A percentile compares a stretch with the other conserved stretches of the same genome.
phyloP scores from a whole-genome alignment of 2,888 invertebrate genomes.

The Drymonia ruficornis region DNA sequence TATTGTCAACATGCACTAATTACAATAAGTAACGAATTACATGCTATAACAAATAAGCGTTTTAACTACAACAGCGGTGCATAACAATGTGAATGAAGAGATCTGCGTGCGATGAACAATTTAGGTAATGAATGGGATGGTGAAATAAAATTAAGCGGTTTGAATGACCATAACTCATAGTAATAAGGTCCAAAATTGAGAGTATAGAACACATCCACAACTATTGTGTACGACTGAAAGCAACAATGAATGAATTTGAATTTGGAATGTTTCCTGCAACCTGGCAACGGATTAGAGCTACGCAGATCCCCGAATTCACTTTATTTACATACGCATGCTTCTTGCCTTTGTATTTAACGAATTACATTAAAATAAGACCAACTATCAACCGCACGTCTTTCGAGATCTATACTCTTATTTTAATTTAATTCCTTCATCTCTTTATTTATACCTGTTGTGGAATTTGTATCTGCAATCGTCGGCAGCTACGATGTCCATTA shows the following conservation, averaged over 20 bases:
- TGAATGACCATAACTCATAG: neutral
- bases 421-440: constrained; percentile 75
- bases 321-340: constrained; percentile 85
- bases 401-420: constrained; percentile 68
- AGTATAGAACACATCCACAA: neutral
- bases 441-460: constrained; percentile 92
- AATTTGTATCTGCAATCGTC: constrained; percentile 98
- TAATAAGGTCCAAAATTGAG: neutral
- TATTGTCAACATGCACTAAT: constrained; percentile 42
- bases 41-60: constrained; percentile 55
- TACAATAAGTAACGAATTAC: constrained; percentile 35
- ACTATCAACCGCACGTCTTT: constrained; percentile 51
- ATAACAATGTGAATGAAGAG: constrained; percentile 69
- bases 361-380: constrained; percentile 82
- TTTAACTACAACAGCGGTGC: constrained; percentile 48
- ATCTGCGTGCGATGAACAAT: constrained; percentile 70
- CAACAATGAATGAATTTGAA: neutral
- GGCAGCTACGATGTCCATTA: constrained; percentile 98
- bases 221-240: neutral
- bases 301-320: constrained; percentile 70
- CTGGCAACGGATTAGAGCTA: constrained; percentile 16
- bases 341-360: constrained; percentile 83
- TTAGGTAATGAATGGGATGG: constrained; percentile 26
- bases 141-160: constrained; percentile 13
- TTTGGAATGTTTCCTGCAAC: neutral